phyloP scores from a whole-genome alignment of 2,888 invertebrate genomes.

The Tinea trinotella region DNA sequence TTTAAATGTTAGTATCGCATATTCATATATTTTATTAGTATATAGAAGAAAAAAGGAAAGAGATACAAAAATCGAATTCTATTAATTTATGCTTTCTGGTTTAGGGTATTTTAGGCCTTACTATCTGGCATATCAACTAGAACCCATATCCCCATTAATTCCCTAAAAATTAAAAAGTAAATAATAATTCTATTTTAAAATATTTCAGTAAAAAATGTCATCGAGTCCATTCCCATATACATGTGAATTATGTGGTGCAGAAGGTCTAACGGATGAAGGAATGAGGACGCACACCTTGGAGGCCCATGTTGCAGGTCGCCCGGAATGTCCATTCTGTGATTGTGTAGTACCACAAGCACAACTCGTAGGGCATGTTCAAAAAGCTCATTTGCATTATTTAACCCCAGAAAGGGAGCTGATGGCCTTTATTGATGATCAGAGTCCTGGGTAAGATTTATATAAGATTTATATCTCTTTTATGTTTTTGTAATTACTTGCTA shows the following conservation, averaged over 20 bases:
- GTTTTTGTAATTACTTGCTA: too few relatives aligned
- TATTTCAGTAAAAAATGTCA: constrained; percentile 38
- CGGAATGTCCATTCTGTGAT: constrained; percentile 88
- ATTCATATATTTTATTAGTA: too few relatives aligned
- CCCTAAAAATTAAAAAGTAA: too few relatives aligned
- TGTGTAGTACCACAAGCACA: constrained; percentile 81
- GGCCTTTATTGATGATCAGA: constrained; percentile 84
- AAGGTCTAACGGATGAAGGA: constrained; percentile 83
- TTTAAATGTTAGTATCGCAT: too few relatives aligned
- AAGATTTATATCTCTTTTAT: too few relatives aligned
- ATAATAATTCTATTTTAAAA: too few relatives aligned
- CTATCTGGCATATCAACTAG: too few relatives aligned
- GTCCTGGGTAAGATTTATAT: constrained; percentile 68
- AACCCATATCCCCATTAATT: too few relatives aligned
- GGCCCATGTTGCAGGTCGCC: constrained; percentile 83
- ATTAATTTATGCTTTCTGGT: too few relatives aligned
- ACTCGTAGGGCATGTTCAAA: constrained; percentile 84
- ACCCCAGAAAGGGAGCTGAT: constrained; percentile 85
- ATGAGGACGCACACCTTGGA: constrained; percentile 85
- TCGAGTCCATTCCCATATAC: constrained; percentile 67
- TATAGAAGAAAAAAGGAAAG: too few relatives aligned
- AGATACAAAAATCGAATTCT: too few relatives aligned
- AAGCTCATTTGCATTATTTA: constrained; percentile 86
- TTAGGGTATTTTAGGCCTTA: too few relatives aligned
- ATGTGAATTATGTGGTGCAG: constrained; percentile 90